A percentile compares a stretch with the other conserved stretches of the same genome.
These are phyloP conservation scores for Trematocara nigrifrons DNA, from an alignment of 2,113 vertebrate genomes.

Conservation along the genomic window DNA sequence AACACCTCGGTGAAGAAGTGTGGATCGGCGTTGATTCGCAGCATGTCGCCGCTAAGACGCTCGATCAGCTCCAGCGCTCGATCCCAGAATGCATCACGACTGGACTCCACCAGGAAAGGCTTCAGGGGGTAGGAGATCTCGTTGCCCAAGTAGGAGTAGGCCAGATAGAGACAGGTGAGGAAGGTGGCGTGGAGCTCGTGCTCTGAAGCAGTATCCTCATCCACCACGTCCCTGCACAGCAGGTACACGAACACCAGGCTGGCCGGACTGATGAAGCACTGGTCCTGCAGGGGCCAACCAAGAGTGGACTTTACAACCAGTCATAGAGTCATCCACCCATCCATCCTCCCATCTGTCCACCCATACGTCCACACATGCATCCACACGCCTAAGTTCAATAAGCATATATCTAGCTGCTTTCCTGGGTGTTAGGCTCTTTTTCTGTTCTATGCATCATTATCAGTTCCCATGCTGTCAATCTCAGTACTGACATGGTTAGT, in stretches of 20 bases:
- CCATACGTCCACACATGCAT: neutral
- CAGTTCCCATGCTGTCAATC: neutral
- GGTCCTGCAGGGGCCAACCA: slow-evolving; percentile 71
- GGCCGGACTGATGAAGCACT: slow-evolving; percentile 90
- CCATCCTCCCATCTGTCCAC: neutral
- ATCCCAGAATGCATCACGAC: slow-evolving; percentile 91
- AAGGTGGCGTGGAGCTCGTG: slow-evolving; percentile 86
- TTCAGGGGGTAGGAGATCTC: slow-evolving; percentile 94
- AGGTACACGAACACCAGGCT: slow-evolving; percentile 91
- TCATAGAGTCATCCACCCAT: neutral
- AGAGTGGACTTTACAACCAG: neutral
- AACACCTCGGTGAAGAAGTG: slow-evolving; percentile 93
- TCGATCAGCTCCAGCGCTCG: slow-evolving; percentile 85
- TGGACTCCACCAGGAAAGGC: slow-evolving; percentile 88
- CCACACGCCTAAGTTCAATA: neutral
- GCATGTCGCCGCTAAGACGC: slow-evolving; percentile 85
- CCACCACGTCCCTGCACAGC: slow-evolving; percentile 86
- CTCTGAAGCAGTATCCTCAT: slow-evolving; percentile 82
- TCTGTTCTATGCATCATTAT: neutral
- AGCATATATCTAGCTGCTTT: neutral
- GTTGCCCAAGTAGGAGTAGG: slow-evolving; percentile 92
- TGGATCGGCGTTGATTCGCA: slow-evolving; percentile 87
- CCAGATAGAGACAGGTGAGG: slow-evolving; percentile 91
- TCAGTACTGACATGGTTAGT: neutral
- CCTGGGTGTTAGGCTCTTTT: neutral